Evolutionary conservation across 2,113 vertebrate genomes (phyloP), one percentile per base, ranked within the genome.

Genomic region (Sceloporus tristichus): DNA sequence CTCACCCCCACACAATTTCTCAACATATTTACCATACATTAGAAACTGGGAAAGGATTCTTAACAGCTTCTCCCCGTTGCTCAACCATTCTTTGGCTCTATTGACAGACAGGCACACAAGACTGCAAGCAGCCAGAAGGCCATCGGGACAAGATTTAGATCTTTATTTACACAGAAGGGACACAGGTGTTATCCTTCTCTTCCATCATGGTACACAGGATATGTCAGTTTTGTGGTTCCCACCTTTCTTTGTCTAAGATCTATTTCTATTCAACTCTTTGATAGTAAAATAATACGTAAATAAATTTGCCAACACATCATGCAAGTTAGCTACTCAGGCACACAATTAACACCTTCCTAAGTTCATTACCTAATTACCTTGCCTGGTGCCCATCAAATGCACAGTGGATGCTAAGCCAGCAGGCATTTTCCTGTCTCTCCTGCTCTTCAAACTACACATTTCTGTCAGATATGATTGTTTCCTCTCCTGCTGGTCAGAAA

Each of bases 301-400:
- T 77, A 38, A 77, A 78, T 77, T 48, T 77, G 34, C 59, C 9
- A 56, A 85, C 38, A 66, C 40, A 65, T 42, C 54, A 65, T 65
- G 40, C 34, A 42, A 66, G 9, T 59, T 65, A 16, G 38, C 4
- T 62, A 42, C 53, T 56, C 56, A 77, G 38, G 29, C 11, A 27
- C 18, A 38, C 71, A 68, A 42, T 53, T 83, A n/a, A 53, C 42
- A 84, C 27, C 78, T 79, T 70, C 19, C 38, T 48, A 18, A 42
- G 13, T 42, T 76, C 59, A 65, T 65, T 77, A 77, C 14, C 56
- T 85, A 85, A 77, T 65, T 65, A 85, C 75, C 18, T 66, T 56
- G 14, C 29, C 23, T 77, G 74, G 40, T 65, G 54, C 71, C 73
- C 76, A 85, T 40, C 25, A 42, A 76, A 62, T 13, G 34, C 84